Base-by-base conservation (phyloP, 2,888 invertebrate species). In the Bugulina stolonifera region DNA sequence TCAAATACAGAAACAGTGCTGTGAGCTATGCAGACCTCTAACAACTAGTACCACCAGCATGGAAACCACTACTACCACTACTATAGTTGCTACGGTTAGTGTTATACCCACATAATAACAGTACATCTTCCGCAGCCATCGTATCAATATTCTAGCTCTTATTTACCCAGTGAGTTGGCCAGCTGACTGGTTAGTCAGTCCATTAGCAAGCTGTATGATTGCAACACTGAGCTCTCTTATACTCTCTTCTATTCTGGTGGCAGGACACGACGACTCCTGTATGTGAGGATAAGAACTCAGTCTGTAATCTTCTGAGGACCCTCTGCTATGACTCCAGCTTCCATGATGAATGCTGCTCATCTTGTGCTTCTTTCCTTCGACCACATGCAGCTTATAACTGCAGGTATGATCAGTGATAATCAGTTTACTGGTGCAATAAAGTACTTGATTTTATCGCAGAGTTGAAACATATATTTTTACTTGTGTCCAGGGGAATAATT, bases 311-410 rank as follows among this genome's bases (percentile, higher is more conserved):
- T 18, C 43, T 5, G 18, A 43, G 18, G 18, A 18, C 5, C 18
- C 18, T 43, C 10, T 64, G 64, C n/a, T 64, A 64, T 64, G 27
- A 64, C 32, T 3, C 2, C 2, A 27, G 14, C 1, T 22, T 64
- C 22, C 2, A 32, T 5, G 64, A 32, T 27, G 32, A 14, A 3
- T 64, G 64, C 64, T 64, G 64, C 64, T 1, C 2, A 3, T 2
- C 64, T 2, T 64, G 64, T n/a, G 64, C 64, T 5, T 3, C 5
- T 5, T 32, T 32, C 34, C 32, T 25, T 64, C 10, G 32, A 5
- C 32, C 22, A 14, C 29, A 64, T 64, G 64, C 64, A n/a, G 29
- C 64, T 14, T 29, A 10, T 27, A 64, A 64, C 64, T 64, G 64
- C 64, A 64, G 34, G 64, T 64, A 64, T n/a, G 10, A n/a, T 18